These are phyloP conservation scores for Tragelaphus scriptus DNA, from an alignment of 2,113 vertebrate genomes.

Conservation along the genomic window DNA sequence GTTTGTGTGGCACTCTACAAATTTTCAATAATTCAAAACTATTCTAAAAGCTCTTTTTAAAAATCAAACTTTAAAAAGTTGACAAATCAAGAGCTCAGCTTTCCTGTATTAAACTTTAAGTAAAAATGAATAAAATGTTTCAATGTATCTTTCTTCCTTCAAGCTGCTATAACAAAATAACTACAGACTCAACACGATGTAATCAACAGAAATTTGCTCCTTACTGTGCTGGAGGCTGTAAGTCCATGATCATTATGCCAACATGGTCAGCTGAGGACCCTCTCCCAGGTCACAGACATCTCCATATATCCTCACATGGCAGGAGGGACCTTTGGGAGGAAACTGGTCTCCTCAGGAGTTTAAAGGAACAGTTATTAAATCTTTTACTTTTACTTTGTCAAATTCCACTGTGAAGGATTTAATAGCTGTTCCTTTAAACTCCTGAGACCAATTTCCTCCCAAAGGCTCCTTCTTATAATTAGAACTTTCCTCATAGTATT, in stretches of 20 bases:
- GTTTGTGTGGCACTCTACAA: background rate
- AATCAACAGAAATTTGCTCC: background rate
- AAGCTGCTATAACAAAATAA: background rate
- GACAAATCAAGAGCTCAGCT: background rate
- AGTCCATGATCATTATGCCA: background rate
- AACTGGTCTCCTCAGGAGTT: background rate
- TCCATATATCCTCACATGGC: background rate
- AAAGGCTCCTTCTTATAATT: background rate
- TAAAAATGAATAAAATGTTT: constrained; percentile 22
- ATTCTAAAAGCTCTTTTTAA: background rate
- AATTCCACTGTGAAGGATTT: background rate
- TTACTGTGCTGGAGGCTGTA: background rate
- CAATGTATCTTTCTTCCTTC: background rate
- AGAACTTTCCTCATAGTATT: background rate
- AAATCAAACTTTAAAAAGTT: background rate
- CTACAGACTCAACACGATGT: background rate
- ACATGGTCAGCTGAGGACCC: background rate
- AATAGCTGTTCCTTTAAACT: background rate
- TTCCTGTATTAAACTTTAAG: background rate
- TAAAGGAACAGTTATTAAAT: background rate
- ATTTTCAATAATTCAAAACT: background rate
- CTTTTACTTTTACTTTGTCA: background rate
- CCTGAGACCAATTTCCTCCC: background rate
- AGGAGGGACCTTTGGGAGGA: background rate
- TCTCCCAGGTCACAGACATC: background rate